Conservation (phyloP, 2,888 invertebrate species). For the Idaea aversata region DNA sequence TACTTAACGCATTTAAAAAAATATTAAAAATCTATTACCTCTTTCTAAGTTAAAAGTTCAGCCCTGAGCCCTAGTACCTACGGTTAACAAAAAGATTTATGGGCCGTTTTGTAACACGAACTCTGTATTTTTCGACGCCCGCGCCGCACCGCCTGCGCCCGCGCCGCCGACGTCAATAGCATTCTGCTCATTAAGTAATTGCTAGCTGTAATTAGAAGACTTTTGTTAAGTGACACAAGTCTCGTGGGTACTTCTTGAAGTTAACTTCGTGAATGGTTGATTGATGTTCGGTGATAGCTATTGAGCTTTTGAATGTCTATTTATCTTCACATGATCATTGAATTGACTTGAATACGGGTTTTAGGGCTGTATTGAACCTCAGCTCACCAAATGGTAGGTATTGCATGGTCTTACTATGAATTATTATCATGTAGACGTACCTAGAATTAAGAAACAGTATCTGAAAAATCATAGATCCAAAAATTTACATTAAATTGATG, state of each 20-base stretch:
- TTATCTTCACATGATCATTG: not conserved
- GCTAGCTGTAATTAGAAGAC: slow-evolving; percentile 14
- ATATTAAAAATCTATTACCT: no score
- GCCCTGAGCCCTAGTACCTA: slow-evolving; percentile 16
- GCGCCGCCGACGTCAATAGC: slow-evolving; percentile 33
- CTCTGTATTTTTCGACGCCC: slow-evolving; percentile 35
- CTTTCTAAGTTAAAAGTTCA: not conserved
- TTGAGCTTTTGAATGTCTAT: not conserved
- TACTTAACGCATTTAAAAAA: no score
- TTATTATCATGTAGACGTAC: not conserved
- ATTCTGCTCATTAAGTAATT: slow-evolving; percentile 28
- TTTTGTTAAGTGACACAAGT: slow-evolving; percentile 6
- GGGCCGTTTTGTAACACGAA: slow-evolving; percentile 47
- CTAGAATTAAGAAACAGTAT: no score
- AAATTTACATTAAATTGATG: no score
- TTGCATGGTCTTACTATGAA: not conserved
- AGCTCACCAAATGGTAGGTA: no score
- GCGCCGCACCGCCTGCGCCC: not conserved
- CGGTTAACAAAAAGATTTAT: slow-evolving; percentile 41
- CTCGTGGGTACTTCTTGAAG: slow-evolving; percentile 1
- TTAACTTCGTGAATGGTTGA: slow-evolving; percentile 3
- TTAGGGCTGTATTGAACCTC: not conserved
- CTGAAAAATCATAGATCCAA: no score
- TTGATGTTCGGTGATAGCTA: slow-evolving; percentile 8
- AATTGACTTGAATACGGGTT: not conserved